phyloP scores from a whole-genome alignment of 1,140 invertebrate genomes.

The Drosophila subpulchrella region DNA sequence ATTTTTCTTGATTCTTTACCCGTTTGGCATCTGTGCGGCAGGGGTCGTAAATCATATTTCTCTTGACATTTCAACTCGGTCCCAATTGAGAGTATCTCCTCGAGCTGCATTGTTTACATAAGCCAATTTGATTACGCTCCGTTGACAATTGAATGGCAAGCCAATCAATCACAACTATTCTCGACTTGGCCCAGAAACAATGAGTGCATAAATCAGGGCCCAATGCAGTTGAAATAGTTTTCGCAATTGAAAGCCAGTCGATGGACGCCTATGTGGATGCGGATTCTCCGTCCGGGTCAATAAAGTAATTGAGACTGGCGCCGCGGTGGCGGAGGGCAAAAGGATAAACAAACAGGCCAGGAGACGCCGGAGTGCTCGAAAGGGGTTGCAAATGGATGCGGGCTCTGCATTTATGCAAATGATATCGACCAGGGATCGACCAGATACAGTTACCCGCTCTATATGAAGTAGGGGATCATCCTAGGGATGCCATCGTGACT shows the following conservation, averaged over 20 bases:
- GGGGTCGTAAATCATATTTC: slow-evolving; percentile 71
- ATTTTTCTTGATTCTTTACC: slow-evolving; percentile 37
- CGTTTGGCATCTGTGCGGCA: slow-evolving; percentile 9
- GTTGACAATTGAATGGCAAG: slow-evolving; percentile 68
- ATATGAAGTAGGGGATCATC: slow-evolving; percentile 16
- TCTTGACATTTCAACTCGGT: slow-evolving; percentile 75
- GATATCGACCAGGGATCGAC: slow-evolving; percentile 16
- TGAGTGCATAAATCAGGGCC: slow-evolving; percentile 25
- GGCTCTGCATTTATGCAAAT: slow-evolving; percentile 55
- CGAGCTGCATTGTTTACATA: slow-evolving; percentile 66
- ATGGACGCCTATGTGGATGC: slow-evolving; percentile 15
- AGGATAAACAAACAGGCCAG: slow-evolving; percentile 53
- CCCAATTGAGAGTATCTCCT: slow-evolving; percentile 58
- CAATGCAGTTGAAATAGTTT: slow-evolving; percentile 41
- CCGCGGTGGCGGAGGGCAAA: slow-evolving; percentile 43
- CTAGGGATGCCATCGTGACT: not conserved
- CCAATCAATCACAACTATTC: slow-evolving; percentile 71
- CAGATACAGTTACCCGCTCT: slow-evolving; percentile 38
- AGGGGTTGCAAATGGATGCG: slow-evolving; percentile 55
- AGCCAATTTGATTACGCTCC: slow-evolving; percentile 77
- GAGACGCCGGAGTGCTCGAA: slow-evolving; percentile 25
- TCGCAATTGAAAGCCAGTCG: slow-evolving; percentile 60
- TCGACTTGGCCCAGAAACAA: slow-evolving; percentile 55
- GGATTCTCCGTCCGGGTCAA: slow-evolving; percentile 53
- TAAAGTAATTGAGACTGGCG: slow-evolving; percentile 82